Base-by-base conservation (phyloP, 1,140 invertebrate genomes). In the Spodoptera frugiperda region DNA sequence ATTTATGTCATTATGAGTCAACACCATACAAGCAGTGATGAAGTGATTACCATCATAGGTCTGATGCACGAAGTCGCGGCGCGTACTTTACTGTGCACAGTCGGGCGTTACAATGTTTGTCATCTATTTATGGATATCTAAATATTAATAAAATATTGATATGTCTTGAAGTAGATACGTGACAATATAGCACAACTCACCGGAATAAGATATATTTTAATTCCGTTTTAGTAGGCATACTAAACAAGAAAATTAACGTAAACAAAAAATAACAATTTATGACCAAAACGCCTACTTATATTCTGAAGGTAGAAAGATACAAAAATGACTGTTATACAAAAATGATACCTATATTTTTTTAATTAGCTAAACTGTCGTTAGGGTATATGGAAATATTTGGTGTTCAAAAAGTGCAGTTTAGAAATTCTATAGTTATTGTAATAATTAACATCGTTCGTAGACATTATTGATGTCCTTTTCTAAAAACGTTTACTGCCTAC, bases 311-410 rank as follows among this genome's bases (percentile, higher is more conserved):
- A 92, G 86, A 82, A 84, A 87, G 61, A 61, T 73, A 73, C 71
- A 73, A 89, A 73, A 89, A 88, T 84, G 86, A 92, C 89, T 92
- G 87, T 92, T 92, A 89, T 89, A 89, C 85, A 85, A 87, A 86
- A 82, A 84, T 87, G n/a, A 89, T 82, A 90, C 86, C 87, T 92
- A 92, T 91, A 91, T 92, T 91, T 92, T 91, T 92, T 91, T 91
- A 91, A 87, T 91, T 91, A 92, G 89, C 88, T 89, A 91, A 89
- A 87, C 88, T 88, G 83, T 89, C 83, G 73, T 92, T 90, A 92
- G 88, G 86, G 81, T 91, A 90, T 85, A 83, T 82, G 72, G 83
- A 86, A 91, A 88, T 88, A 85, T 88, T 91, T 91, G 83, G 91
- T 91, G 89, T 92, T 92, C 89, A 92, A 86, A 85, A 88, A 85